Evolutionary conservation across 2,113 vertebrate species (phyloP).

Genomic region (Heterocephalus glaber): DNA sequence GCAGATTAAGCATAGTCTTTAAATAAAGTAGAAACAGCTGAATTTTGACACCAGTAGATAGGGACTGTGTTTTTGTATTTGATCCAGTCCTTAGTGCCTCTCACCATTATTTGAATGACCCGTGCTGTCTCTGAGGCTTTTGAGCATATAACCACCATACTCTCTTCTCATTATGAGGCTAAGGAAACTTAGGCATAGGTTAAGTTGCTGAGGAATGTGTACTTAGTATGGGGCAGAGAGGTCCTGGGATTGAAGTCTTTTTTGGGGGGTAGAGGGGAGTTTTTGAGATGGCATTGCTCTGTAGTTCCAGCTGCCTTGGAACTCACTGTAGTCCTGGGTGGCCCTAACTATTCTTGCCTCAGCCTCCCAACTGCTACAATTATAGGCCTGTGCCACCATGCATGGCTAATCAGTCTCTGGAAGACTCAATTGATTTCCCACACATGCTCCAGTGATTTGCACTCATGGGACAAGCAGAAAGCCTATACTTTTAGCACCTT

Average conservation of each 20-base stretch:
- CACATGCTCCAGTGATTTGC: background rate
- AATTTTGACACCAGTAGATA: background rate
- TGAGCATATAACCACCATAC: background rate
- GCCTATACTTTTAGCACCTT: background rate
- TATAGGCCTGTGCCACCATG: no score
- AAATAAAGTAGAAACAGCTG: background rate
- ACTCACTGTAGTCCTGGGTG: no score
- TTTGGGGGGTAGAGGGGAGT: background rate
- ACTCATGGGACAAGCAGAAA: background rate
- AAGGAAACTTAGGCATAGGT: background rate
- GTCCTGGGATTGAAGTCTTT: background rate
- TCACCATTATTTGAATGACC: background rate
- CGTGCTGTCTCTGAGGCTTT: background rate
- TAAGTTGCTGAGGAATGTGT: background rate
- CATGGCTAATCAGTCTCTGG: background rate
- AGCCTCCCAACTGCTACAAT: no score
- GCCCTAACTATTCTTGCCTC: no score
- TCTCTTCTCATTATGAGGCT: background rate
- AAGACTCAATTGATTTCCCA: background rate
- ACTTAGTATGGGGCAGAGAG: background rate
- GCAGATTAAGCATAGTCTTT: background rate
- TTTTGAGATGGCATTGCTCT: background rate
- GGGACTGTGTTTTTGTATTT: background rate
- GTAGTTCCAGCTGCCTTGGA: no score
- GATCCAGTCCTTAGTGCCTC: background rate